A percentile compares a stretch with the other conserved stretches of the same genome.
Conservation (phyloP, 1,140 invertebrate species). For the Lasaia peninsularis region DNA sequence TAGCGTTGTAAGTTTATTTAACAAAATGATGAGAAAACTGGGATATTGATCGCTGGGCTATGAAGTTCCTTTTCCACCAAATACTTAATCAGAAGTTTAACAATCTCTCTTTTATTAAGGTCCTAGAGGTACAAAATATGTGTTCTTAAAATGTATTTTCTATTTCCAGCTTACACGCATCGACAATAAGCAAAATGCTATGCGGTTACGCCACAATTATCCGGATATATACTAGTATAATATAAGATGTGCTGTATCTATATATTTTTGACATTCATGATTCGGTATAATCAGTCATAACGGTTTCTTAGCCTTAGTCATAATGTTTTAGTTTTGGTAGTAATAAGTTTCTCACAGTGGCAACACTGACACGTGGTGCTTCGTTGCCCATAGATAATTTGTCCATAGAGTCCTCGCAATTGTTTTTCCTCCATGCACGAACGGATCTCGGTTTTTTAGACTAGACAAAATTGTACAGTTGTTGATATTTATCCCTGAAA, state of each 20-base stretch:
- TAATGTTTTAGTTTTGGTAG: slow-evolving; percentile 17
- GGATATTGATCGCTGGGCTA: too few relatives aligned
- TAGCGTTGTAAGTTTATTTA: too few relatives aligned
- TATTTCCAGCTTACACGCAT: slow-evolving; percentile 53
- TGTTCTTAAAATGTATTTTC: slow-evolving; percentile 14
- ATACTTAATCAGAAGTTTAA: too few relatives aligned
- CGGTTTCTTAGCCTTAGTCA: slow-evolving; percentile 24
- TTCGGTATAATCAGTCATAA: slow-evolving; percentile 17
- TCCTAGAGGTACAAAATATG: neutral
- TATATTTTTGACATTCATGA: slow-evolving; percentile 52
- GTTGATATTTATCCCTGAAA: slow-evolving; percentile 18
- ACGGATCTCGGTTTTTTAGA: slow-evolving; percentile 20
- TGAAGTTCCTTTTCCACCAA: too few relatives aligned
- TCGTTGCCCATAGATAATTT: slow-evolving; percentile 7
- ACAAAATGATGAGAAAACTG: too few relatives aligned
- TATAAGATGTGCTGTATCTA: slow-evolving; percentile 29
- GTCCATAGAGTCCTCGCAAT: slow-evolving; percentile 12
- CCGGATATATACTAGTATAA: slow-evolving; percentile 14
- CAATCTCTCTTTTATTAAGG: too few relatives aligned
- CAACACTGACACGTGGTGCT: slow-evolving; percentile 14
- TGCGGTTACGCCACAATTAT: slow-evolving; percentile 24
- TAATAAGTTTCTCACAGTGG: slow-evolving; percentile 11
- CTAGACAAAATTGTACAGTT: slow-evolving; percentile 24
- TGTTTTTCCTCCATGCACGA: slow-evolving; percentile 16
- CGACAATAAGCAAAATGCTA: slow-evolving; percentile 50